Evolutionary conservation across 2,797 vertebrate genomes (phyloP).

Genomic region (Hipposideros larvatus): DNA sequence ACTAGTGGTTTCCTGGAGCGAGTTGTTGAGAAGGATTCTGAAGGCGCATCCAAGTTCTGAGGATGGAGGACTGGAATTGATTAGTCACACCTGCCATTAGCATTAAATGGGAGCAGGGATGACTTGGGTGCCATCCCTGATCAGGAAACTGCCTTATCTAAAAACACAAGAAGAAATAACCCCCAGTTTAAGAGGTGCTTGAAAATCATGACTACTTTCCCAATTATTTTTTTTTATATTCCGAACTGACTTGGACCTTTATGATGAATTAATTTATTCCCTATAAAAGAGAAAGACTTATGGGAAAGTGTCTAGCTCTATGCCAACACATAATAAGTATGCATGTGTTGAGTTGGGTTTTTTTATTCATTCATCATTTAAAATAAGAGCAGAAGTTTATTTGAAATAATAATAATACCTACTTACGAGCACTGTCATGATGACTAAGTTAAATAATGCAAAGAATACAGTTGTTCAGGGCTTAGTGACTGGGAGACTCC

Average conservation of each 20-base stretch:
- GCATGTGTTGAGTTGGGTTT: fast-evolving
- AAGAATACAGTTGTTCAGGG: not conserved
- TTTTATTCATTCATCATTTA: not conserved
- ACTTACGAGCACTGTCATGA: not conserved
- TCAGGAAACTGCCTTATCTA: not conserved
- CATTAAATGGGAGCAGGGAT: fast-evolving
- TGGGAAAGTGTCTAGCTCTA: not conserved
- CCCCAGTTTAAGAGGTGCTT: not conserved
- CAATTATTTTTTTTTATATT: not conserved
- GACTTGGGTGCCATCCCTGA: not conserved
- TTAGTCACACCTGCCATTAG: not conserved
- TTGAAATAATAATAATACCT: not conserved
- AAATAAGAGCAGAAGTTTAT: not conserved
- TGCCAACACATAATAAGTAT: not conserved
- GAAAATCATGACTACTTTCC: not conserved
- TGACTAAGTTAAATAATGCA: not conserved
- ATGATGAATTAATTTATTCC: not conserved
- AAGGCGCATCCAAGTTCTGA: not conserved
- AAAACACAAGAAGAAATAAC: not conserved
- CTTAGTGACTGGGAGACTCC: fast-evolving
- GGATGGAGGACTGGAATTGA: not conserved
- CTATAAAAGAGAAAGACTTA: not conserved
- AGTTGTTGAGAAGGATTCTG: not conserved
- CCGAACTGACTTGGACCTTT: not conserved
- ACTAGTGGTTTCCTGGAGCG: not conserved